Evolutionary conservation across 2,797 vertebrate genomes (phyloP), one percentile per base, ranked within the genome.

Genomic region (Halcyon badia): DNA sequence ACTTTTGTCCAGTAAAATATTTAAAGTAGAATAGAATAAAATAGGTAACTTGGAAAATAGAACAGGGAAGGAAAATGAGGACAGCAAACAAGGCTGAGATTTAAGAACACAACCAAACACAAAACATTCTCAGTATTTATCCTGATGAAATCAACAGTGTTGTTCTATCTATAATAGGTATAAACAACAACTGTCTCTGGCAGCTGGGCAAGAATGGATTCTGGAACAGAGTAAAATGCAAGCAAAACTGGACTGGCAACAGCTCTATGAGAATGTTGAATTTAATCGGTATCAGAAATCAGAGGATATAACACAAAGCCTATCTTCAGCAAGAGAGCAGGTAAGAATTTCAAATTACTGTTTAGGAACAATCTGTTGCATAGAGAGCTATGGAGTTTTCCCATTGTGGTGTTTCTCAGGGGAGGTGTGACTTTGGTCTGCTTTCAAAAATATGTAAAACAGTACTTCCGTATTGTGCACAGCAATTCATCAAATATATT

Each of bases 241-340:
- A 97, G 51, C 97, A 60, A 98, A 98, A 93, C 87, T 99, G 79
- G 98, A 99, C 92, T 99, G 99, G 98, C 98, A 99, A 96, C 97
- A 84, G 28, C 97, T 97, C 75, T 98, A 96, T 72, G 98, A 99
- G 48, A 89, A 98, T 16, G 41, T 96, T 2, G 98, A 98, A 96
- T 97, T 97, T 28, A 95, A 98, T 26, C 95, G 94, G 31, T 98
- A 98, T 97, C 97, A 98, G 39, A 97, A 92, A 82, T 98, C 98
- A 8, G 98, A 99, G 94, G 97, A 98, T 83, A 95, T 99, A 39
- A 98, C 98, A 79, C 98, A 98, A 87, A 98, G 97, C 30, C 91
- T 99, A 71, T 98, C 94, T 20, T 84, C 95, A 68, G 97, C 98
- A 58, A 97, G 97, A 94, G 97, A 99, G 19, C 98, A 99, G 98